These are phyloP conservation scores for Andrena chrysosceles DNA, from an alignment of 2,888 invertebrate genomes.

Conservation along the genomic window DNA sequence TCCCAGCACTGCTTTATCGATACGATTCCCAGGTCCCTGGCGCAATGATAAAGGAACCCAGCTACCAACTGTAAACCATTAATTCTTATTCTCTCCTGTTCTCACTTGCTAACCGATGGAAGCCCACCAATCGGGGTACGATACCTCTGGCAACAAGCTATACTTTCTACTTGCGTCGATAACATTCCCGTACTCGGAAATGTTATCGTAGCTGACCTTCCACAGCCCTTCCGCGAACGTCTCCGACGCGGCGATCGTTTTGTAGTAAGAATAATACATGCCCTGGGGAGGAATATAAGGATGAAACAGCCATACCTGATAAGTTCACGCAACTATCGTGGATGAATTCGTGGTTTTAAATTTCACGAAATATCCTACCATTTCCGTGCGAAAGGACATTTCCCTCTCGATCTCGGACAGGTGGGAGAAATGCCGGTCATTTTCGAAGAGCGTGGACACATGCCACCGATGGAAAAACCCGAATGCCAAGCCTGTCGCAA, in stretches of 20 bases:
- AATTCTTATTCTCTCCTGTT: slow-evolving; percentile 16
- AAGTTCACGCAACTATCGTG: background rate
- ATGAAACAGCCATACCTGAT: slow-evolving; percentile 17
- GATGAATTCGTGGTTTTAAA: background rate
- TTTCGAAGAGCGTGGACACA: slow-evolving; percentile 92
- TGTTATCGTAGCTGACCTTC: slow-evolving; percentile 89
- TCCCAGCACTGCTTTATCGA: slow-evolving; percentile 83
- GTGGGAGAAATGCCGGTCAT: slow-evolving; percentile 93
- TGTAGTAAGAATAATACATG: slow-evolving; percentile 95
- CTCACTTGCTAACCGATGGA: background rate
- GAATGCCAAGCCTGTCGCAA: slow-evolving; percentile 86
- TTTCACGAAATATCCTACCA: slow-evolving; percentile 86
- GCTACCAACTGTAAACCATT: slow-evolving; percentile 80
- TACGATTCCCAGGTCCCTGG: slow-evolving; percentile 80
- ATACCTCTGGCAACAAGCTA: slow-evolving; percentile 94
- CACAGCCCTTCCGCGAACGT: slow-evolving; percentile 88
- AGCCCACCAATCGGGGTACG: background rate
- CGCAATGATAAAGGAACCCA: slow-evolving; percentile 86
- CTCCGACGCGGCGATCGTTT: slow-evolving; percentile 90
- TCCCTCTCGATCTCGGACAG: slow-evolving; percentile 94
- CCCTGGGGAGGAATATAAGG: slow-evolving; percentile 85
- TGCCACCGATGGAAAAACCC: slow-evolving; percentile 89
- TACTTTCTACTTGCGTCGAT: slow-evolving; percentile 94
- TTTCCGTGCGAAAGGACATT: slow-evolving; percentile 94
- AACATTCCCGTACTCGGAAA: slow-evolving; percentile 92